Evolutionary conservation across 1,140 invertebrate genomes (phyloP).

Genomic region (Diabrotica undecimpunctata): DNA sequence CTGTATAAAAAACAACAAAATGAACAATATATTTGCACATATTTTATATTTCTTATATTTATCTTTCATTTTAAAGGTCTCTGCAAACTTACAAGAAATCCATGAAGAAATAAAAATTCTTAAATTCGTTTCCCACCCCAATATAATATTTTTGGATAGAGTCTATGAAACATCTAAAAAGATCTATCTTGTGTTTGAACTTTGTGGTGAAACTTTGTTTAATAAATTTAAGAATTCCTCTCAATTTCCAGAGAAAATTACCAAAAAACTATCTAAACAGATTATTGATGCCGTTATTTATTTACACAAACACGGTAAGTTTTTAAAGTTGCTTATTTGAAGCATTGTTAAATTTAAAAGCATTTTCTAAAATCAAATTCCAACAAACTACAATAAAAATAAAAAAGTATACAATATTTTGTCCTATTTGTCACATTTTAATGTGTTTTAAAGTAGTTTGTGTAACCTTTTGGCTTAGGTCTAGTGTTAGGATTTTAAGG

Average conservation of each 20-base stretch:
- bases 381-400: too few species aligned
- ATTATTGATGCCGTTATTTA: constrained; percentile 53
- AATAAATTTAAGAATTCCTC: constrained; percentile 44
- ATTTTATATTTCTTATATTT: constrained; percentile 1
- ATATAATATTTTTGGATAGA: constrained; percentile 54
- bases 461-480: too few species aligned
- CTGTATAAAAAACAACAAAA: too few species aligned
- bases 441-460: too few species aligned
- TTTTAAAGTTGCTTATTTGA: neutral
- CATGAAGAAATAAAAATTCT: constrained; percentile 55
- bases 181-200: constrained; percentile 52
- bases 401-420: too few species aligned
- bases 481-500: too few species aligned
- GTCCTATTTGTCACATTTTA: too few species aligned
- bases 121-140: constrained; percentile 53
- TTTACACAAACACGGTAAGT: constrained; percentile 54
- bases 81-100: constrained; percentile 44
- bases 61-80: neutral
- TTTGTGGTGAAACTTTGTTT: constrained; percentile 50
- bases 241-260: constrained; percentile 48
- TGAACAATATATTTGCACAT: neutral
- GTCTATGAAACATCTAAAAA: constrained; percentile 53
- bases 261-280: constrained; percentile 49
- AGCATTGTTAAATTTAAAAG: too few species aligned
- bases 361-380: too few species aligned